A percentile compares a stretch with the other conserved stretches of the same genome.
Evolutionary conservation across 2,113 vertebrate genomes (phyloP).

Genomic region (Cromileptes altivelis): DNA sequence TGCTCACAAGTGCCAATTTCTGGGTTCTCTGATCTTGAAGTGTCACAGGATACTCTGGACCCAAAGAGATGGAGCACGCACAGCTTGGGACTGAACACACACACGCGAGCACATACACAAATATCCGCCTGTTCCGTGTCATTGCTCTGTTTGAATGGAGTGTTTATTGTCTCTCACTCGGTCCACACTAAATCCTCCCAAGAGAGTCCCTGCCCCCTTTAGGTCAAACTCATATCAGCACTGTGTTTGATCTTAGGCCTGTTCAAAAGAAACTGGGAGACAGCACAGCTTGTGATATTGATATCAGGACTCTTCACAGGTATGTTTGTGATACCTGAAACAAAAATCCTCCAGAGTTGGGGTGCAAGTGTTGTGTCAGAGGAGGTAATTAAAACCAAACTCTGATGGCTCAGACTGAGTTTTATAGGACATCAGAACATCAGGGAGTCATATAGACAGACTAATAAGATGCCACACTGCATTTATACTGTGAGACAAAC

Average conservation of each 20-base stretch:
- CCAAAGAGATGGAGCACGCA: conserved; percentile 4
- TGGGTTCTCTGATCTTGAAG: conserved; percentile 60
- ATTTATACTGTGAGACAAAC: conserved; percentile 21
- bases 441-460: conserved; percentile 16
- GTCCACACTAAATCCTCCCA: conserved; percentile 60
- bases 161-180: conserved; percentile 66
- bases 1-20: conserved; percentile 62
- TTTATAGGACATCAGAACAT: conserved; percentile 27
- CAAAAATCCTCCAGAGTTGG: not conserved
- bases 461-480: conserved; percentile 10
- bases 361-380: conserved; percentile 18
- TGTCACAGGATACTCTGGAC: conserved; percentile 57
- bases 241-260: conserved; percentile 60
- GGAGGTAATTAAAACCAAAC: conserved; percentile 34
- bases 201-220: conserved; percentile 44
- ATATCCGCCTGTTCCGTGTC: conserved; percentile 33
- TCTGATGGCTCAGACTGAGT: not conserved
- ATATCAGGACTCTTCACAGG: conserved; percentile 9
- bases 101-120: conserved; percentile 19
- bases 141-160: conserved; percentile 50
- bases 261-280: conserved; percentile 33
- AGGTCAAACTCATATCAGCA: conserved; percentile 70
- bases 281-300: not conserved
- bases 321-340: conserved; percentile 5
- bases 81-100: not conserved